phyloP scores from a whole-genome alignment of 2,797 vertebrate species.

The Peromyscus aztecus region DNA sequence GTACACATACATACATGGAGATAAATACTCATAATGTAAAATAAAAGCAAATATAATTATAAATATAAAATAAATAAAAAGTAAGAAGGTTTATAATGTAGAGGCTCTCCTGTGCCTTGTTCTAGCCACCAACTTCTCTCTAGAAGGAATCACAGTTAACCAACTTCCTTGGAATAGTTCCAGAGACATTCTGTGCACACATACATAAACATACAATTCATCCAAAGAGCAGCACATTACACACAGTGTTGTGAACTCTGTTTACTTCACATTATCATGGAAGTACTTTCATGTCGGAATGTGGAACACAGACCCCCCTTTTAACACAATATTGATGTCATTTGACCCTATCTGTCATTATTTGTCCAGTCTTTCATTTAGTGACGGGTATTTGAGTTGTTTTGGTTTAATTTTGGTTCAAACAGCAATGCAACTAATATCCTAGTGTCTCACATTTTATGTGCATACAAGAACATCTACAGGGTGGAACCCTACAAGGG shows the following conservation, averaged over 20 bases:
- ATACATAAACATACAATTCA: neutral
- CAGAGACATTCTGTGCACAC: neutral
- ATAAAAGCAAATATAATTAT: neutral
- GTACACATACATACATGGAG: neutral
- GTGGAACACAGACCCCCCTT: neutral
- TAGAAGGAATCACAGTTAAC: neutral
- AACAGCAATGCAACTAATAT: neutral
- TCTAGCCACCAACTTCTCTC: neutral
- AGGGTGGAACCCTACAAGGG: neutral
- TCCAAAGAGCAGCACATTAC: neutral
- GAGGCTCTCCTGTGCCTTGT: neutral
- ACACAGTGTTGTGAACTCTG: neutral
- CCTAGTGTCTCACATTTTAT: neutral
- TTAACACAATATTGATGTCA: neutral
- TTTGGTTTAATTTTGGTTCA: neutral
- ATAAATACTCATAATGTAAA: neutral
- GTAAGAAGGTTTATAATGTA: neutral
- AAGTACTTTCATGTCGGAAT: neutral
- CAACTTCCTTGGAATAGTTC: neutral
- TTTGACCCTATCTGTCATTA: neutral
- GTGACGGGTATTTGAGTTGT: neutral
- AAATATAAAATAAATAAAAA: neutral
- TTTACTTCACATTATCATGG: neutral
- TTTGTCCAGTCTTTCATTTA: neutral
- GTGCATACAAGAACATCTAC: neutral